Evolutionary conservation across 2,888 invertebrate genomes (phyloP).

Genomic region (Xiphydria camelus): DNA sequence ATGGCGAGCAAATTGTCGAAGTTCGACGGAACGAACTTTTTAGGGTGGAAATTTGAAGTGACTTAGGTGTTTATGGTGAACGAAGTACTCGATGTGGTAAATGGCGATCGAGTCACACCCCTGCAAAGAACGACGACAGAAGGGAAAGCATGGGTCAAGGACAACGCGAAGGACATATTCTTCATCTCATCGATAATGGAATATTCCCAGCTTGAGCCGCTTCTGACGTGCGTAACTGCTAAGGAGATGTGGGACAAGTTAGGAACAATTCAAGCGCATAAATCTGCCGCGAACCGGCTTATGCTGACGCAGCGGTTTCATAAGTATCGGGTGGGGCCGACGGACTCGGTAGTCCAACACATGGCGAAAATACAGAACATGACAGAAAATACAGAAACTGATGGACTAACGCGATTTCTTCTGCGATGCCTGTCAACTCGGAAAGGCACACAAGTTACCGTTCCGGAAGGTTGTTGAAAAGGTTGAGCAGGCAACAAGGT

Average conservation of each 20-base stretch:
- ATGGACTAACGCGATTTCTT: slow-evolving; percentile 20
- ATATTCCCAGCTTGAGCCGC: slow-evolving; percentile 13
- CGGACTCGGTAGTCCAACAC: slow-evolving; percentile 16
- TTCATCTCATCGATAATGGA: slow-evolving; percentile 17
- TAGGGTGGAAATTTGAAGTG: too few relatives aligned
- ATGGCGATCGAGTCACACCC: too few relatives aligned
- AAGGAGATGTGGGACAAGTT: slow-evolving; percentile 19
- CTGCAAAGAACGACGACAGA: too few relatives aligned
- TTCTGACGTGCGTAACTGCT: slow-evolving; percentile 13
- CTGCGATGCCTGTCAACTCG: slow-evolving; percentile 28
- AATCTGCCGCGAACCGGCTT: slow-evolving; percentile 19
- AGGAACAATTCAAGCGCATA: slow-evolving; percentile 15
- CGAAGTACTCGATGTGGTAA: too few relatives aligned
- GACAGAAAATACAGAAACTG: too few relatives aligned
- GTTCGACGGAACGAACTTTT: too few relatives aligned
- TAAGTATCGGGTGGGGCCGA: slow-evolving; percentile 7
- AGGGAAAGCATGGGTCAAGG: slow-evolving; percentile 16
- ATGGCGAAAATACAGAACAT: slow-evolving; percentile 14
- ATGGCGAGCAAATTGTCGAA: too few relatives aligned
- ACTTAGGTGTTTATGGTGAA: too few relatives aligned
- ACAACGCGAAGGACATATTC: slow-evolving; percentile 15
- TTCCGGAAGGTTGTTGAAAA: too few relatives aligned
- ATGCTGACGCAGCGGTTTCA: slow-evolving; percentile 13
- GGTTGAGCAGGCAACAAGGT: too few relatives aligned
- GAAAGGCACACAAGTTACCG: slow-evolving; percentile 25